phyloP scores from a whole-genome alignment of 1,140 invertebrate genomes.

The Oreohelix idahoensis region DNA sequence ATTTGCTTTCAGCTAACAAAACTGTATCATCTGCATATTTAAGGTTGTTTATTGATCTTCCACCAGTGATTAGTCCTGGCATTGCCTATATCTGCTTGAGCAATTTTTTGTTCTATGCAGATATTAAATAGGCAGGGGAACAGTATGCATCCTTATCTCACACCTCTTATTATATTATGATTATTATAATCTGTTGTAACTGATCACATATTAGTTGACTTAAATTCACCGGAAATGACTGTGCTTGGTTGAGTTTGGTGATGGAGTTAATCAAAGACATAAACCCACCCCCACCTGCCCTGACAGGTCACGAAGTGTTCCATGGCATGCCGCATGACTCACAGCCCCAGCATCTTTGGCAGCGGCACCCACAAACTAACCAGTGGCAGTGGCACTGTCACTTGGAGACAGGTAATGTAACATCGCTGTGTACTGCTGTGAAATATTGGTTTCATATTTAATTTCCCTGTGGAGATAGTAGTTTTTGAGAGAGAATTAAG shows the following conservation, averaged over 20 bases:
- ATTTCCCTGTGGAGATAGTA: no score
- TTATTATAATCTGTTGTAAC: no score
- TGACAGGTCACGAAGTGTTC: slow-evolving; percentile 12
- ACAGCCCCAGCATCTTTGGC: slow-evolving; percentile 17
- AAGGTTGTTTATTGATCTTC: no score
- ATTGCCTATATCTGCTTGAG: no score
- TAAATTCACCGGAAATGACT: not conserved
- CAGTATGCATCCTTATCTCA: no score
- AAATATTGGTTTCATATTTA: not conserved
- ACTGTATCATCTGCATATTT: no score
- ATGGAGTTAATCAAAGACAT: not conserved
- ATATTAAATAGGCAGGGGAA: no score
- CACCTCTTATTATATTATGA: no score
- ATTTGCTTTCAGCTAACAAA: no score
- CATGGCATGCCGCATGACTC: slow-evolving; percentile 21
- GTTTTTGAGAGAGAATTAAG: no score
- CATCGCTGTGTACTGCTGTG: not conserved
- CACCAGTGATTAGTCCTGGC: no score
- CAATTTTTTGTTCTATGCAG: no score
- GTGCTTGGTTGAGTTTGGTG: not conserved
- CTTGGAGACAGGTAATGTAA: slow-evolving; percentile 32
- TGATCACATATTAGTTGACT: not conserved
- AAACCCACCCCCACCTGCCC: not conserved
- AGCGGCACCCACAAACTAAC: slow-evolving; percentile 27
- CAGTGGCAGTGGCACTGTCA: not conserved